These are phyloP conservation scores for Stegophylla sp. DNA, from an alignment of 2,888 invertebrate species.

Conservation along the genomic window DNA sequence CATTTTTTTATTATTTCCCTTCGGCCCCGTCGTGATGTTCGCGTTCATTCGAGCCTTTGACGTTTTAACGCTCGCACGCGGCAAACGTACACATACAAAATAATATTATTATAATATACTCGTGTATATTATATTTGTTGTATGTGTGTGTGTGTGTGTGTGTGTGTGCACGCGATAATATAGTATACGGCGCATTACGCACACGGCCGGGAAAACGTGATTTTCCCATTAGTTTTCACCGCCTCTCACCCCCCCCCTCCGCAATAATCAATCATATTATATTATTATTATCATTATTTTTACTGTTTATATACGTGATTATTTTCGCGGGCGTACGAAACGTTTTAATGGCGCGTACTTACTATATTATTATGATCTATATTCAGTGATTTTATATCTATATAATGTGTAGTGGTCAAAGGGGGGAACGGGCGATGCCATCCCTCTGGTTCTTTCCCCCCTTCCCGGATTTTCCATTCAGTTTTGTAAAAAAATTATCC, in stretches of 20 bases:
- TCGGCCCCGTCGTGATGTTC: not conserved
- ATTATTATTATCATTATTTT: not conserved
- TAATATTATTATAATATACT: not conserved
- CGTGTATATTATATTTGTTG: too few species aligned
- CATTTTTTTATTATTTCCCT: not conserved
- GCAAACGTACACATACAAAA: not conserved
- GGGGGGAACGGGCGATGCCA: too few species aligned
- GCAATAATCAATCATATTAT: not conserved
- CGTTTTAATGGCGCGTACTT: not conserved
- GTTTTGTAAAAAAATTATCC: too few species aligned
- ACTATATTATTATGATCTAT: not conserved
- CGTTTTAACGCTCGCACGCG: not conserved
- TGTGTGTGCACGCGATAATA: too few species aligned
- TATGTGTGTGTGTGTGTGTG: too few species aligned
- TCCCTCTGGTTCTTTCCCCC: too few species aligned
- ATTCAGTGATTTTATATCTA: too few species aligned
- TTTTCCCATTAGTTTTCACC: slow-evolving; percentile 12
- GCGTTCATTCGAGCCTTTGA: not conserved
- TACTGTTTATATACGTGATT: not conserved
- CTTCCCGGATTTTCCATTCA: too few species aligned
- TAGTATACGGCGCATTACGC: not conserved
- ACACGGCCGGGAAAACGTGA: not conserved
- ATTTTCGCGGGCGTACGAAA: not conserved
- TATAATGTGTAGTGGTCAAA: too few species aligned
- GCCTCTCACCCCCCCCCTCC: too few species aligned